Percentiles rank a stretch among this genome's conserved stretches.
Conservation (phyloP, 1,140 invertebrate species). For the Drosophila persimilis region DNA sequence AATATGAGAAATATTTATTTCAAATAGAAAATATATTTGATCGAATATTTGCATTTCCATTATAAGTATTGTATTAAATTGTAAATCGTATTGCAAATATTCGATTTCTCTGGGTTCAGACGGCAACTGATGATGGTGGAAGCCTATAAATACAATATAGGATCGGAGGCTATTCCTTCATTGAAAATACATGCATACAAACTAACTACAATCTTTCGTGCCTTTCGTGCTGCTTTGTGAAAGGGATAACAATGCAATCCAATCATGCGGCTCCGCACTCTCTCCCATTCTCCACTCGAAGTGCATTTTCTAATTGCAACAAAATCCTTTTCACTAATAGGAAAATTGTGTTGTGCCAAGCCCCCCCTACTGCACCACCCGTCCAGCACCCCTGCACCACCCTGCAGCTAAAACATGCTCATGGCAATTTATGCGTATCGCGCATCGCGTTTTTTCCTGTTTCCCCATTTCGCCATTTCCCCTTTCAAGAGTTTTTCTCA, state of each 20-base stretch:
- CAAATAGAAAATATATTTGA: too few relatives aligned
- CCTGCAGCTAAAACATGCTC: slow-evolving; percentile 4
- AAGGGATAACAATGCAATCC: slow-evolving; percentile 10
- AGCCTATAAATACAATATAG: too few relatives aligned
- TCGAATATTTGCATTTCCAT: too few relatives aligned
- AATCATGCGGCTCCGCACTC: slow-evolving; percentile 4
- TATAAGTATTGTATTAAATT: too few relatives aligned
- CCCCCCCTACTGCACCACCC: not conserved
- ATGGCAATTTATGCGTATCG: slow-evolving; percentile 65
- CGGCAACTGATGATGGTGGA: too few relatives aligned
- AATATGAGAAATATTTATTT: too few relatives aligned
- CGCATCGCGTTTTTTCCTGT: slow-evolving; percentile 31
- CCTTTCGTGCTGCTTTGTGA: not conserved
- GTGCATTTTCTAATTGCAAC: slow-evolving; percentile 81
- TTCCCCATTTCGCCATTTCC: slow-evolving; percentile 8
- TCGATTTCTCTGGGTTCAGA: too few relatives aligned
- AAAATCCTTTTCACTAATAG: slow-evolving; percentile 73
- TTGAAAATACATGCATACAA: too few relatives aligned
- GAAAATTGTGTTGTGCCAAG: slow-evolving; percentile 70
- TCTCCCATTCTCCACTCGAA: slow-evolving; percentile 20
- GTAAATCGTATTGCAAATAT: too few relatives aligned
- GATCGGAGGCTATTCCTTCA: too few relatives aligned
- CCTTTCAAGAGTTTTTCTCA: slow-evolving; percentile 4
- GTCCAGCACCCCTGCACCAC: not conserved
- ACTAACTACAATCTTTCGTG: not conserved